Base-by-base conservation (phyloP, 2,888 invertebrate genomes). In the Cheiracanthium punctorium region DNA sequence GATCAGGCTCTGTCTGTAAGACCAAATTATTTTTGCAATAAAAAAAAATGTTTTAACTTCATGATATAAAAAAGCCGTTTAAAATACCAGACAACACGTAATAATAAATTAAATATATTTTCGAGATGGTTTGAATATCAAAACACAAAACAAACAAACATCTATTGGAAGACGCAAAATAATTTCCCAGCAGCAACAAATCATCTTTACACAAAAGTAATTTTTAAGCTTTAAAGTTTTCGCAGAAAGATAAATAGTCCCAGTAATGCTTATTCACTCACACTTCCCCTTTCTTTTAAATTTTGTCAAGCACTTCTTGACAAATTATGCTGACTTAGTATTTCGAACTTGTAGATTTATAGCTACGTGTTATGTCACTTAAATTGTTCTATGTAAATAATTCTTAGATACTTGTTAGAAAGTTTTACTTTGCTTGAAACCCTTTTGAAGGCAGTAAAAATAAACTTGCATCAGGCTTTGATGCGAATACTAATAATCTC, bases 351-450 rank as follows among this genome's bases (percentile, higher is more conserved):
- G 7, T 17, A 48, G 43, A 48, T 48, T 48, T 48, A 48, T 48
- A 48, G 43, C 17, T 48, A 7, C 17, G 2, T 48, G 43, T 17
- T 48, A 14, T 48, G 43, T 48, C 43, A 48, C 43, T 48, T 48
- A 48, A 48, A 48, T 48, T 48, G 43, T 48, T 48, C 17, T 48
- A 48, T 48, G 43, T 48, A 48, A 48, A 48, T 48, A 48, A 48
- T 17, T 48, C 12, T 48, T 2, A 37, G 17, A 48, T 48, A 48
- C 43, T 48, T 48, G 43, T 48, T 48, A 48, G 43, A 17, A 48
- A 48, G 10, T 48, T 48, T 1, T 17, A 17, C 7, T 12, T 48
- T 48, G n/a, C 17, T 48, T 48, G 43, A 17, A 48, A 48, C 2
- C 37, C 4, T 37, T 37, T 37, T 10, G 43, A 48, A n/a, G n/a